phyloP scores from a whole-genome alignment of 2,113 vertebrate genomes.

The Ciconia stormi region DNA sequence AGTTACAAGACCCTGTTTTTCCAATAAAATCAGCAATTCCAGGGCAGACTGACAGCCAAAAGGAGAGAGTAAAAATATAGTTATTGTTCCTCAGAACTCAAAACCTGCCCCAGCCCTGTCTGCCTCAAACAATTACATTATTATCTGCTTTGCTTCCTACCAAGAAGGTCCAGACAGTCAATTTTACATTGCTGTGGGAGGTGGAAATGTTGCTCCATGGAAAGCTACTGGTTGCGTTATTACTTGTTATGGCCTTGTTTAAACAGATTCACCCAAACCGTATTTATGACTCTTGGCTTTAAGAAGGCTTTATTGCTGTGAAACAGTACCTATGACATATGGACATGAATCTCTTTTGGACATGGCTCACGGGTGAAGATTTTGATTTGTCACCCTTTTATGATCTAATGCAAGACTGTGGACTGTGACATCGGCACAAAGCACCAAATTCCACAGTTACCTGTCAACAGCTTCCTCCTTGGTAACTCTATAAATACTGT shows the following conservation, averaged over 20 bases:
- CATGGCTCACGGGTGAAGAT: not conserved
- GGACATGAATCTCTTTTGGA: not conserved
- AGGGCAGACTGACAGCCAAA: constrained; percentile 67
- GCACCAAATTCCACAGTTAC: not conserved
- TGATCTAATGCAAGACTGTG: not conserved
- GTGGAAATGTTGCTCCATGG: not conserved
- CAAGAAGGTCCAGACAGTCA: not conserved
- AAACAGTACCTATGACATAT: not conserved
- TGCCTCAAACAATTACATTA: not conserved
- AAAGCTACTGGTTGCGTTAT: not conserved
- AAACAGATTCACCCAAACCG: not conserved
- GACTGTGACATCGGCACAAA: not conserved
- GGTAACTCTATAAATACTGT: not conserved
- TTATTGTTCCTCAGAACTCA: not conserved
- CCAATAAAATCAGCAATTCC: constrained; percentile 62
- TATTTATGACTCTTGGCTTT: not conserved
- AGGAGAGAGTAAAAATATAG: not conserved
- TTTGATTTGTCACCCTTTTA: not conserved
- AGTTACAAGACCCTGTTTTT: constrained; percentile 58
- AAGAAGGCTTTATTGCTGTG: not conserved
- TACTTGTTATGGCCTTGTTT: not conserved
- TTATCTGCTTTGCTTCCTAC: not conserved
- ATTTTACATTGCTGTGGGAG: not conserved
- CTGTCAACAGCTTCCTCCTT: not conserved
- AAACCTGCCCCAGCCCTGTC: not conserved